Base-by-base conservation (phyloP, 2,797 vertebrate genomes). In the Sebastes melanostomus region DNA sequence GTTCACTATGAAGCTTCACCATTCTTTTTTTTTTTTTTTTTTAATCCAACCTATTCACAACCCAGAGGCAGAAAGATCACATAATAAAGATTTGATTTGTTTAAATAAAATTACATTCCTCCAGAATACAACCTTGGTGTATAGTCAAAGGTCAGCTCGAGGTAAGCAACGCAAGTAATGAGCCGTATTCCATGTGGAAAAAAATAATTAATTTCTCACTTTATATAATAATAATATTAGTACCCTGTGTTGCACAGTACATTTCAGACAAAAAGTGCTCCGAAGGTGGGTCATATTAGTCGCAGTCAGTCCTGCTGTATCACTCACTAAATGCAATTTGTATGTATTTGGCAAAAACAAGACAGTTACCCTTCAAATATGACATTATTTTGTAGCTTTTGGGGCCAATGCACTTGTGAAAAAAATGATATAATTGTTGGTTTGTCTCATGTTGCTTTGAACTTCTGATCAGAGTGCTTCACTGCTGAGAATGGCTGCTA, bases 51-150 rank as follows among this genome's bases (percentile, higher is more conserved):
- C 54, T 56, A 85, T 78, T 82, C 59, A 83, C 66, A 89, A 80
- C 79, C 81, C 86, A 81, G 59, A 88, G 63, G 70, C 77, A 89
- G 72, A 91, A 87, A 85, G 32, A 80, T 79, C 81, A 85, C 75
- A 75, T 78, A 74, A 89, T 91, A 88, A 87, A 88, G 70, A 86
- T 88, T 85, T 84, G 79, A 81, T 88, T 91, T 75, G 83, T 76
- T 91, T 93, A 92, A 92, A 94, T 93, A 93, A 90, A 81, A 83
- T 82, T 75, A 89, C 75, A 91, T 81, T 90, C 80, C 74, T 85
- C 88, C 87, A 92, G 71, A 90, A 88, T 66, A 81, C 75, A 90
- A 76, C 82, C 82, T 72, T 75, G 65, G 38, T 76, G 77, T 77
- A 66, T 72, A 85, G 73, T 81, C 79, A 81, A 87, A 75, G 38